These are phyloP conservation scores for Uria aalge DNA, from an alignment of 2,113 vertebrate genomes.

Conservation along the genomic window DNA sequence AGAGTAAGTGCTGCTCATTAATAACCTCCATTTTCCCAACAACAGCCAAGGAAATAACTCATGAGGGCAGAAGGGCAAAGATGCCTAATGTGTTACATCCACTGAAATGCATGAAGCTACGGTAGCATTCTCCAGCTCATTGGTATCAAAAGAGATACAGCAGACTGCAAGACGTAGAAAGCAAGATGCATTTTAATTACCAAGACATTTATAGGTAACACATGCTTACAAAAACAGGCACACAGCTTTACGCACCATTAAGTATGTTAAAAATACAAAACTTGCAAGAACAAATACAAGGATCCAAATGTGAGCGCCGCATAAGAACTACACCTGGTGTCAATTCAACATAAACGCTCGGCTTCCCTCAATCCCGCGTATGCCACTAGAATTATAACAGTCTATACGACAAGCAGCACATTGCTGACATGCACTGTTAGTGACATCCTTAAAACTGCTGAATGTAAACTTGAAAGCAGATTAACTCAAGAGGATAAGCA, in stretches of 20 bases:
- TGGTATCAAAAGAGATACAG: not conserved
- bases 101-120: not conserved
- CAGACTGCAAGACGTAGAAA: not conserved
- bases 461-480: conserved; percentile 50
- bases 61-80: not conserved
- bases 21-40: not conserved
- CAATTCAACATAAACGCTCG: not conserved
- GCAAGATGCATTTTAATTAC: not conserved
- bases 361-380: not conserved
- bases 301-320: not conserved
- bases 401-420: not conserved
- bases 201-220: not conserved
- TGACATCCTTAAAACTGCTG: conserved; percentile 27
- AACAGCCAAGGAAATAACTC: not conserved
- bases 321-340: conserved; percentile 13
- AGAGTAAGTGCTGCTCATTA: not conserved
- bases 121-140: not conserved
- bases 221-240: not conserved
- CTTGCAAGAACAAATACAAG: not conserved
- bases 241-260: not conserved
- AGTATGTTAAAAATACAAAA: not conserved
- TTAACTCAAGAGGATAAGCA: conserved; percentile 63
- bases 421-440: conserved; percentile 19
- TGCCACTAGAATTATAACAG: not conserved
- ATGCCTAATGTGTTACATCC: not conserved